Percentiles rank a stretch among this genome's conserved stretches.
Conservation (phyloP, 2,888 invertebrate species). For the Craniophora ligustri region DNA sequence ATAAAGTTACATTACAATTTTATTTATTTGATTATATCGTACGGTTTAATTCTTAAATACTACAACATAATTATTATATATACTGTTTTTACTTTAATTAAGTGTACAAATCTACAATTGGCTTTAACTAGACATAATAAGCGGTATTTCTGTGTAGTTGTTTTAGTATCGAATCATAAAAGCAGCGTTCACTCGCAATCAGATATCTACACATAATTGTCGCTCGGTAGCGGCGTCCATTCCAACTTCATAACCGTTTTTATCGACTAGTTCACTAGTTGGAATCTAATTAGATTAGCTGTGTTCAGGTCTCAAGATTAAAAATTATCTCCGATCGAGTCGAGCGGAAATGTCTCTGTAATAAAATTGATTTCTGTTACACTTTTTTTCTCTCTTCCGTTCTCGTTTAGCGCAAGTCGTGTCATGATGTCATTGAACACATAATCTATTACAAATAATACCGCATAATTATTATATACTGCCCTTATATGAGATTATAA, state of each 20-base stretch:
- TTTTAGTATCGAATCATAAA: constrained; percentile 60
- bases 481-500: constrained; percentile 16
- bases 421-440: constrained; percentile 69
- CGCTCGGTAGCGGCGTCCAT: constrained; percentile 59
- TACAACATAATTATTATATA: neutral
- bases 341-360: constrained; percentile 78
- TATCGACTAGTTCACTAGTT: constrained; percentile 69
- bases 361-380: constrained; percentile 76
- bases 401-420: constrained; percentile 69
- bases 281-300: constrained; percentile 78
- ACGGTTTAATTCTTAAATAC: neutral
- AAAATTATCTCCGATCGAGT: constrained; percentile 73
- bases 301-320: constrained; percentile 68
- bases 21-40: neutral
- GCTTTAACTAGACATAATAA: constrained; percentile 50
- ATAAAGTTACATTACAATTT: neutral
- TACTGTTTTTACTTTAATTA: constrained; percentile 12
- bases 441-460: constrained; percentile 59
- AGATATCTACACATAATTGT: constrained; percentile 69
- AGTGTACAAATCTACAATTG: constrained; percentile 35
- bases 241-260: constrained; percentile 72
- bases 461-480: constrained; percentile 35
- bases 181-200: constrained; percentile 59
- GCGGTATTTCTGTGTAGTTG: constrained; percentile 44
- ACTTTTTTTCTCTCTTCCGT: constrained; percentile 76